Conservation (phyloP, 1,140 invertebrate species). For the Heliconius nattereri region DNA sequence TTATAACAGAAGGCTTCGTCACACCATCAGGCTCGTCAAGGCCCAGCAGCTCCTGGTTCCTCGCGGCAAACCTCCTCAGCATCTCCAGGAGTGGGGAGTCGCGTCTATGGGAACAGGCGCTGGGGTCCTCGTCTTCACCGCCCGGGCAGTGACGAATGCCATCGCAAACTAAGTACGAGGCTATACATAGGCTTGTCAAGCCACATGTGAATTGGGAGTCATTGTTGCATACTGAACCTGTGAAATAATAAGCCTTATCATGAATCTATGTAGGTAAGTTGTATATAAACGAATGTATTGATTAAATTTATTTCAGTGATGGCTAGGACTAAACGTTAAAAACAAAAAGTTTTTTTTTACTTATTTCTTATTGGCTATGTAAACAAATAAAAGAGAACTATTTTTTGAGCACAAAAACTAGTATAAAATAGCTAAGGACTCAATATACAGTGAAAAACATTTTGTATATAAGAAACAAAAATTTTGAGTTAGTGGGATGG, state of each 20-base stretch:
- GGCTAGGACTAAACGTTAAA: too few relatives aligned
- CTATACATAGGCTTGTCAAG: slow-evolving; percentile 79
- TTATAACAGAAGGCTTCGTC: slow-evolving; percentile 74
- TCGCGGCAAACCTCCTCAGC: slow-evolving; percentile 66
- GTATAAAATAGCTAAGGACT: too few relatives aligned
- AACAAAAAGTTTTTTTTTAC: too few relatives aligned
- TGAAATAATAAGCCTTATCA: not conserved
- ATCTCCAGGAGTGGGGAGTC: slow-evolving; percentile 71
- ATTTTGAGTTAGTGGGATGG: too few relatives aligned
- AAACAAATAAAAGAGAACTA: too few relatives aligned
- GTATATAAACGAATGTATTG: too few relatives aligned
- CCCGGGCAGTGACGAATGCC: slow-evolving; percentile 83
- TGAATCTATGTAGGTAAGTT: too few relatives aligned
- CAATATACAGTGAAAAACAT: too few relatives aligned
- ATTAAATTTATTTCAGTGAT: too few relatives aligned
- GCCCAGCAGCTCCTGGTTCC: slow-evolving; percentile 72
- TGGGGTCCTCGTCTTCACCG: slow-evolving; percentile 76
- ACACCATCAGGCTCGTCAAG: slow-evolving; percentile 64
- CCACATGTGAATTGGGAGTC: slow-evolving; percentile 72
- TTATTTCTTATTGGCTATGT: too few relatives aligned
- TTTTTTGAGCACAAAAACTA: too few relatives aligned
- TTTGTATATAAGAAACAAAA: too few relatives aligned
- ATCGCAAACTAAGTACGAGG: slow-evolving; percentile 83
- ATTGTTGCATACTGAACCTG: slow-evolving; percentile 69
- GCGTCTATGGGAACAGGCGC: slow-evolving; percentile 58